These are phyloP conservation scores for Tribolium freemani DNA, from an alignment of 2,888 invertebrate genomes.

Conservation along the genomic window DNA sequence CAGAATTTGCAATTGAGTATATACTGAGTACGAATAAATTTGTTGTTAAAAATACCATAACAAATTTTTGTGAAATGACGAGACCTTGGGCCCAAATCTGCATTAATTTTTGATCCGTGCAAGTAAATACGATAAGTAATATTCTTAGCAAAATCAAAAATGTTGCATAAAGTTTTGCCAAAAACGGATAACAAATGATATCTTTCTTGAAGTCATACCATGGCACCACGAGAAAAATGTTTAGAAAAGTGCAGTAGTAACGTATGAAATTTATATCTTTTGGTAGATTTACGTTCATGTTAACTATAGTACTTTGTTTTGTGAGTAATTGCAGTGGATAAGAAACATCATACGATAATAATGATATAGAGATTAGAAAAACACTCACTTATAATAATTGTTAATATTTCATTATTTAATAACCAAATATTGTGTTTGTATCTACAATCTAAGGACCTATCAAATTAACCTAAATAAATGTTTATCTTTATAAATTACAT, in stretches of 20 bases:
- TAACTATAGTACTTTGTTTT: too few species aligned
- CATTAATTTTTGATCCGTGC: neutral
- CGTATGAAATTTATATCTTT: neutral
- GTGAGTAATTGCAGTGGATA: too few species aligned
- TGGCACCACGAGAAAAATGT: neutral
- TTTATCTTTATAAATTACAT: too few species aligned
- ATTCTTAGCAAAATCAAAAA: neutral
- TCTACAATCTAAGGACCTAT: too few species aligned
- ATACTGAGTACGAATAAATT: neutral
- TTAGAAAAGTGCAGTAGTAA: neutral
- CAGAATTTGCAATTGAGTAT: neutral
- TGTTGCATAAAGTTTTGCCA: neutral
- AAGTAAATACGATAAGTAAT: neutral
- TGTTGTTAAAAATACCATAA: neutral
- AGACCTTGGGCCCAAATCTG: neutral
- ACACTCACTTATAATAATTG: too few species aligned
- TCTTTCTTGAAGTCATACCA: neutral
- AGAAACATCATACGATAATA: too few species aligned
- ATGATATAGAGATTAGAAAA: too few species aligned
- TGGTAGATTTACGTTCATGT: neutral
- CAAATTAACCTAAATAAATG: too few species aligned
- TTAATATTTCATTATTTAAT: too few species aligned
- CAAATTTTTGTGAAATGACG: neutral
- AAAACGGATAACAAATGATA: neutral
- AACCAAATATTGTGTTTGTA: too few species aligned